Conservation (phyloP, 2,797 vertebrate genomes). For the Spinus pinus region DNA sequence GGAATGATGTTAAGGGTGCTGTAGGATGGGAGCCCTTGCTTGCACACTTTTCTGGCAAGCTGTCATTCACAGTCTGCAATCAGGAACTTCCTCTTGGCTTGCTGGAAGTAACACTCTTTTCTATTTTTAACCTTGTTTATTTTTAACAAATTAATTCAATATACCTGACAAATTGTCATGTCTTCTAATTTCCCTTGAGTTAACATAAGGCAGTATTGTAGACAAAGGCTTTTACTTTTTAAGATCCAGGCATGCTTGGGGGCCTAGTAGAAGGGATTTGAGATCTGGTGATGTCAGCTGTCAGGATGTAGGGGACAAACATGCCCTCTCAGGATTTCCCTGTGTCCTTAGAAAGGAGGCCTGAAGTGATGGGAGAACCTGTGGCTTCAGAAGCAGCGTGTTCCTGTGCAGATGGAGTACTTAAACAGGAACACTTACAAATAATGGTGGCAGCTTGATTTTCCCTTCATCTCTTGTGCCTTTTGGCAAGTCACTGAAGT, state of each 20-base stretch:
- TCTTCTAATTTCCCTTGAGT: not conserved
- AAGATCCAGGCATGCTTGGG: not conserved
- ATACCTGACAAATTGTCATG: not conserved
- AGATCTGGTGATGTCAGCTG: not conserved
- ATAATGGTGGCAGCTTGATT: not conserved
- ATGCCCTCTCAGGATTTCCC: no score
- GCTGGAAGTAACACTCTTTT: not conserved
- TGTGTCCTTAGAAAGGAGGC: not conserved
- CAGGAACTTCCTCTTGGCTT: not conserved
- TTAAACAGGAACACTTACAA: not conserved
- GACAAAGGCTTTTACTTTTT: not conserved
- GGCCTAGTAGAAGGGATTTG: not conserved
- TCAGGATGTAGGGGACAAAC: not conserved
- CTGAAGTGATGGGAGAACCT: not conserved
- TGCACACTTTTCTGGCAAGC: not conserved
- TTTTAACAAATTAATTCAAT: slow-evolving; percentile 25
- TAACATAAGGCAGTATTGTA: not conserved
- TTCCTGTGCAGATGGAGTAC: not conserved
- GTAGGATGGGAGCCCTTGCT: not conserved
- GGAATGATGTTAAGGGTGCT: not conserved
- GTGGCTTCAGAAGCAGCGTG: not conserved
- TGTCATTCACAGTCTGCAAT: not conserved
- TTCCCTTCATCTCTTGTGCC: not conserved
- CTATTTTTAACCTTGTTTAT: not conserved
- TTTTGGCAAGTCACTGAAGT: not conserved